Percentiles rank a stretch among this genome's conserved stretches.
Conservation (phyloP, 2,888 invertebrate genomes). For the Meiosimyza platycephala region DNA sequence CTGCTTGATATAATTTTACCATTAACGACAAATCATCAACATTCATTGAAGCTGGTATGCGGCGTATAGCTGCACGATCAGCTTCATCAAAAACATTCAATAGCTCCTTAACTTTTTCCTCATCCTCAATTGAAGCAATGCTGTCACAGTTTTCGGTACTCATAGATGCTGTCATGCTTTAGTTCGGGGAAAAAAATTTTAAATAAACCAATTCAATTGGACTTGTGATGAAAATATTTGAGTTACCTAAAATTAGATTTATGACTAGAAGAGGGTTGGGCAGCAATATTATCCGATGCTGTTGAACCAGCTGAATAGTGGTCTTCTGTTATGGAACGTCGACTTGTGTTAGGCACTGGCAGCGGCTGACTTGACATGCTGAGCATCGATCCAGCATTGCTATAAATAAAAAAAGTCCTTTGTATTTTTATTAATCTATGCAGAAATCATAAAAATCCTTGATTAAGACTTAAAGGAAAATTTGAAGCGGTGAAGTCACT, state of each 20-base stretch:
- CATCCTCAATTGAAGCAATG: slow-evolving; percentile 67
- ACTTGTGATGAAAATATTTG: not conserved
- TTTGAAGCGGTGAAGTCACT: no score
- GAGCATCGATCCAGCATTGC: slow-evolving; percentile 58
- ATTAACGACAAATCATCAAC: slow-evolving; percentile 81
- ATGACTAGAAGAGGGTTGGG: slow-evolving; percentile 65
- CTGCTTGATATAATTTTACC: slow-evolving; percentile 68
- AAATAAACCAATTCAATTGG: no score
- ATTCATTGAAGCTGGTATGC: slow-evolving; percentile 80
- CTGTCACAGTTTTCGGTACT: slow-evolving; percentile 67
- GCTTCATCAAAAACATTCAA: slow-evolving; percentile 76
- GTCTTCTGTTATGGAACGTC: slow-evolving; percentile 62
- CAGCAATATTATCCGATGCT: slow-evolving; percentile 64
- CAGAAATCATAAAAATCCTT: not conserved
- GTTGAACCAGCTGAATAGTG: slow-evolving; percentile 61
- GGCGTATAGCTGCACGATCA: slow-evolving; percentile 75
- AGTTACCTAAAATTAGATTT: slow-evolving; percentile 65
- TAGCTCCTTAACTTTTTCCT: slow-evolving; percentile 72
- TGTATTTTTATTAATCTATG: not conserved
- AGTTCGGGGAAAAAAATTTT: no score
- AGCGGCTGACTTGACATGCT: slow-evolving; percentile 66
- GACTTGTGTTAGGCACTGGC: slow-evolving; percentile 60
- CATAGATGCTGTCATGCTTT: slow-evolving; percentile 65
- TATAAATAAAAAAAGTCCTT: slow-evolving; percentile 32
- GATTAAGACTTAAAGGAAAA: no score